Percentiles rank a stretch among this genome's conserved stretches.
Evolutionary conservation across 2,888 invertebrate species (phyloP).

Genomic region (Pristionchus maxplancki): DNA sequence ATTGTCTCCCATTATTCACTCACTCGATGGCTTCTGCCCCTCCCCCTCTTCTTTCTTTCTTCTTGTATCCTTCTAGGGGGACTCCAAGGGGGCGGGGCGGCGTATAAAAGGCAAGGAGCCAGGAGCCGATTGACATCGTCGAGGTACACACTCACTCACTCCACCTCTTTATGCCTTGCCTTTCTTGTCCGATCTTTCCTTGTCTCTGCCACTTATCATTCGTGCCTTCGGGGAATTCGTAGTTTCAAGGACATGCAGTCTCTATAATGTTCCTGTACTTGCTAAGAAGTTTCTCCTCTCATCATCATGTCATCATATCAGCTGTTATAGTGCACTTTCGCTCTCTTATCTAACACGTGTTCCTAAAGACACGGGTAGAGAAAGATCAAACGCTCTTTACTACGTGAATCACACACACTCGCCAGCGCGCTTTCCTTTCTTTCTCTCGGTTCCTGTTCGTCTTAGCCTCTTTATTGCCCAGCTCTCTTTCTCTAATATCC

Average conservation of each 20-base stretch:
- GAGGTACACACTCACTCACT: not conserved
- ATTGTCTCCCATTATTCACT: not conserved
- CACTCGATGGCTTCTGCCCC: not conserved
- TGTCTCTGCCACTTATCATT: not conserved
- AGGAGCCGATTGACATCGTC: not conserved
- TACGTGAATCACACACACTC: not conserved
- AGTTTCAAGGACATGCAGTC: not conserved
- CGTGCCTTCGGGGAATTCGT: not conserved
- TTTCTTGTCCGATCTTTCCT: not conserved
- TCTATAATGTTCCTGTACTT: not conserved
- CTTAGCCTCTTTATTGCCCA: not conserved
- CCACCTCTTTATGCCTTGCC: not conserved
- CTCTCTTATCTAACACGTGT: conserved; percentile 7
- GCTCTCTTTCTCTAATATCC: not conserved
- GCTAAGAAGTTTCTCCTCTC: not conserved
- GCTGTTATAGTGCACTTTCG: not conserved
- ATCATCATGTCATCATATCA: not conserved
- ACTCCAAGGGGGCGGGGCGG: not conserved
- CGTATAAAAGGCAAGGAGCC: conserved; percentile 13
- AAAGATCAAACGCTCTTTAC: conserved; percentile 23
- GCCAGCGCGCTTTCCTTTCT: not conserved
- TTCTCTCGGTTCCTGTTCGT: not conserved
- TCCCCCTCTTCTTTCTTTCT: not conserved
- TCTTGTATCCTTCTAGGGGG: not conserved
- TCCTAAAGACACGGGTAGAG: not conserved